Evolutionary conservation across 1,140 invertebrate genomes (phyloP).

Genomic region (Drosophila elegans): DNA sequence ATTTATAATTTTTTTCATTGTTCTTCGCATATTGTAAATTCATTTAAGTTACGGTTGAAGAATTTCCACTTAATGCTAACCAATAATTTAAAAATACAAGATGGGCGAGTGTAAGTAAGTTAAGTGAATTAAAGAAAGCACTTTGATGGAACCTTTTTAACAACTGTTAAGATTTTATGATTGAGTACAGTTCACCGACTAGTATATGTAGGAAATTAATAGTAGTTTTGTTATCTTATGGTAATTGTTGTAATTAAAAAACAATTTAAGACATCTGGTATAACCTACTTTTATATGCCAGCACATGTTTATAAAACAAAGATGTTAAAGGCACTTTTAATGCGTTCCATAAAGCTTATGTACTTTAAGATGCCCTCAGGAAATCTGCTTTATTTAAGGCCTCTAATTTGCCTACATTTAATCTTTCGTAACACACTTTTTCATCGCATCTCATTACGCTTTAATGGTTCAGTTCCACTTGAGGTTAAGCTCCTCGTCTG

Average conservation of each 20-base stretch:
- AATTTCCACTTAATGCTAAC: conserved; percentile 5
- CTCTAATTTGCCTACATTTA: conserved; percentile 3
- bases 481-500: neutral
- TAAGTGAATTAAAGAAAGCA: too few relatives aligned
- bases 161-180: too few relatives aligned
- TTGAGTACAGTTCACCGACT: too few relatives aligned
- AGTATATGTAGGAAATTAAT: too few relatives aligned
- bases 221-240: too few relatives aligned
- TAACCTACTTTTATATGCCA: too few relatives aligned
- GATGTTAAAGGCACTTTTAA: too few relatives aligned
- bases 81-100: neutral
- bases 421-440: neutral
- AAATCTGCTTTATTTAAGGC: neutral
- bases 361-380: neutral
- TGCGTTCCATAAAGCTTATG: neutral
- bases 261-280: too few relatives aligned
- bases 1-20: conserved; percentile 33
- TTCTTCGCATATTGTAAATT: neutral
- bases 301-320: too few relatives aligned
- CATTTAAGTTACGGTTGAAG: conserved; percentile 13
- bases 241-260: too few relatives aligned
- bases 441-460: conserved; percentile 5
- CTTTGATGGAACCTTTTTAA: too few relatives aligned
- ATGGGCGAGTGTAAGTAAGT: too few relatives aligned
- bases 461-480: conserved; percentile 1